Conservation (phyloP, 2,113 vertebrate species). For the Tragelaphus imberbis region DNA sequence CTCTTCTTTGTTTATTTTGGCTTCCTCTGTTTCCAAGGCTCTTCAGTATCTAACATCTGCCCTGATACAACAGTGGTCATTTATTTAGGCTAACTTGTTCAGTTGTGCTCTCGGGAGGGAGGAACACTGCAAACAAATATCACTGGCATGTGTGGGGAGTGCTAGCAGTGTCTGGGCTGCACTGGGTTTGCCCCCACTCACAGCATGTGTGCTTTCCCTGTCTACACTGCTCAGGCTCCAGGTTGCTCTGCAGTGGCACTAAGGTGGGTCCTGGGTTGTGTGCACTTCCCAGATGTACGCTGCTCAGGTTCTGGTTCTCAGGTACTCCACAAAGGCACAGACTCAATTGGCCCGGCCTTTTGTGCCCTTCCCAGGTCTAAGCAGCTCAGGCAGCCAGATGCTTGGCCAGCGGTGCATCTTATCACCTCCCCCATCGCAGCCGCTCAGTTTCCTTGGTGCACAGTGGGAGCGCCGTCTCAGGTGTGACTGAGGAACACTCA, state of each 20-base stretch:
- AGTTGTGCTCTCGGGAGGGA: background rate
- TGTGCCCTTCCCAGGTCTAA: background rate
- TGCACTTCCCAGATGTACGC: background rate
- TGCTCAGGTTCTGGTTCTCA: background rate
- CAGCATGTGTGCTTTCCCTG: accelerated
- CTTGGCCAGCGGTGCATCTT: background rate
- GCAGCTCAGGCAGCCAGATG: background rate
- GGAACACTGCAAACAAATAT: background rate
- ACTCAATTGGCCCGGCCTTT: background rate
- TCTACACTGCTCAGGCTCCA: background rate
- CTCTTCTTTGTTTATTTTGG: background rate
- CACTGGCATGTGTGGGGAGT: background rate
- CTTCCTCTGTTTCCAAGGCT: background rate
- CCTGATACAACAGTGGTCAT: background rate
- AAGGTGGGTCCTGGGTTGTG: background rate
- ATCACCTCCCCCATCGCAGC: background rate
- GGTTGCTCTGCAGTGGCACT: background rate
- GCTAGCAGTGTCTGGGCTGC: background rate
- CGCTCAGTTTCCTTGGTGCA: accelerated
- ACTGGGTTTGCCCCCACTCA: background rate
- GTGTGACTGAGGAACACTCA: no score
- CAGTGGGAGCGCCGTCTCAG: accelerated
- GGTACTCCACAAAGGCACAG: background rate
- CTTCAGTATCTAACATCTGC: background rate
- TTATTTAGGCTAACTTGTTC: background rate